Evolutionary conservation across 2,113 vertebrate species (phyloP), one percentile per base, ranked within the genome.

Genomic region (Albula goreensis): DNA sequence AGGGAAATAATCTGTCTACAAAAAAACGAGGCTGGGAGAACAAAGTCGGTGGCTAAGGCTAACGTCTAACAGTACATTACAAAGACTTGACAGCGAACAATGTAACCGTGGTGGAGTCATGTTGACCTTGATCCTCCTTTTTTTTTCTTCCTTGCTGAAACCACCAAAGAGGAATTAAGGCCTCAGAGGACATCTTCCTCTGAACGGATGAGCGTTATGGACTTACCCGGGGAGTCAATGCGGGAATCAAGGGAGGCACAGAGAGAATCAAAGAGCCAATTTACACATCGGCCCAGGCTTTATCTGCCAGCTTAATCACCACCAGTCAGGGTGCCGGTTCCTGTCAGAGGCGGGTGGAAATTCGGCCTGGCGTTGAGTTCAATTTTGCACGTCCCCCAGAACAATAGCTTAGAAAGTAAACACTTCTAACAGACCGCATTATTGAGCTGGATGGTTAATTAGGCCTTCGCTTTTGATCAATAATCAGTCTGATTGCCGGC

Each of bases 361-460:
- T 91, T 88, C 81, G 90, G 88, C 91, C 89, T 87, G 11, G 81
- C 90, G 93, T 92, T 91, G 93, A 93, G 93, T 92, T 90, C 19
- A 31, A 60, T 83, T 87, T 88, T 85, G 91, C 89, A 87, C 87
- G 88, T 91, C 90, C 90, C 87, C 83, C 88, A 88, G 85, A 94
- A 93, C 91, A 89, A 88, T 85, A 82, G 90, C 89, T 89, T 53
- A 53, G 90, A 92, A 88, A 92, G 85, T 56, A 53, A 63, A 79
- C 77, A 80, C 74, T 90, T 90, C 91, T 81, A 91, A 85, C 87
- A 56, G 52, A 63, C 63, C 83, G 63, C 80, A 10, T 94, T 91
- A 93, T 95, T 93, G 93, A 93, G 89, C 91, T 90, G 81, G 92
- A 86, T 88, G 83, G 89, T 93, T 94, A 94, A 94, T 94, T 94